These are phyloP conservation scores for Poecile atricapillus DNA, from an alignment of 2,113 vertebrate genomes.

Conservation along the genomic window DNA sequence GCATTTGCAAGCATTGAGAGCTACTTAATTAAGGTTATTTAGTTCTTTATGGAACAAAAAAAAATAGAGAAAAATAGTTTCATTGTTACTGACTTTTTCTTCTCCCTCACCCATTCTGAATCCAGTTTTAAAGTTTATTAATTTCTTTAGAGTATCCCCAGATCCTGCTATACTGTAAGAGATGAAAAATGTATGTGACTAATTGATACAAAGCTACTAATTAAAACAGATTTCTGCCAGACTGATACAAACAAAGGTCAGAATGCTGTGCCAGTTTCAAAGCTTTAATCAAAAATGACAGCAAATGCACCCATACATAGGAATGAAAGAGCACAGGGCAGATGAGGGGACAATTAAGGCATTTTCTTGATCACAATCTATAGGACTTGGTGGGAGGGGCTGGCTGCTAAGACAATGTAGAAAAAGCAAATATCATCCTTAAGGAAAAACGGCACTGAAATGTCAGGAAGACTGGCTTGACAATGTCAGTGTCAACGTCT, in stretches of 20 bases:
- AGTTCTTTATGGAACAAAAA: background rate
- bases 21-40: background rate
- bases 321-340: slow-evolving; percentile 23
- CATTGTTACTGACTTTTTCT: background rate
- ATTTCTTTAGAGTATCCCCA: background rate
- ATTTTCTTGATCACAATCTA: background rate
- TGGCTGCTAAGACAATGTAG: background rate
- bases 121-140: background rate
- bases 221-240: slow-evolving; percentile 31
- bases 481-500: background rate
- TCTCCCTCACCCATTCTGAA: background rate
- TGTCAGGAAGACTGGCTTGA: background rate
- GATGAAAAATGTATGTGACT: slow-evolving; percentile 15
- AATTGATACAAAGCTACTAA: slow-evolving; percentile 49
- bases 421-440: background rate
- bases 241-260: slow-evolving; percentile 52
- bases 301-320: background rate
- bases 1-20: background rate
- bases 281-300: slow-evolving; percentile 24
- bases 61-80: background rate
- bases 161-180: background rate
- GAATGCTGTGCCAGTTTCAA: background rate
- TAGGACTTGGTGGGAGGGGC: background rate
- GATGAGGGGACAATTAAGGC: background rate
- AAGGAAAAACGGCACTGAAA: slow-evolving; percentile 11